Base-by-base conservation (phyloP, 2,797 vertebrate species). In the Siniperca scherzeri region DNA sequence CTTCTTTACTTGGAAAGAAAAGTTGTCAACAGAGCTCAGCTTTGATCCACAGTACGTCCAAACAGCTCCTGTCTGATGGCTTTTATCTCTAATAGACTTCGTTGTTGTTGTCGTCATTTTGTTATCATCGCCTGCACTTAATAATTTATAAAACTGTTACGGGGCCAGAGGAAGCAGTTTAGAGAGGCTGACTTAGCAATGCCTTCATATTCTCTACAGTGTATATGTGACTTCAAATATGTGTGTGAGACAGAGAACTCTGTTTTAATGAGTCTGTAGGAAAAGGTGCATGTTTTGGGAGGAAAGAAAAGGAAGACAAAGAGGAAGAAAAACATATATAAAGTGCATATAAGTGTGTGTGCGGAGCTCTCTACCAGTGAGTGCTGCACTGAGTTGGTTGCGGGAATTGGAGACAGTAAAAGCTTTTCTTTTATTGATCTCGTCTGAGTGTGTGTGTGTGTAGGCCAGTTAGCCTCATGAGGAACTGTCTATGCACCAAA, bases 351-450 rank as follows among this genome's bases (percentile, higher is more conserved):
- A 7, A 68, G 48, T 72, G 52, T 60, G 74, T n/a, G 46, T 64
- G 71, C 19, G 36, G 57, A 65, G 42, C 77, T 57, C 19, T 50
- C 59, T 30, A 52, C 1, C 17, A 80, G 66, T 64, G 78, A 87
- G 80, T 77, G 82, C 69, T 84, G 70, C 66, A 25, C 70, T 13
- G 75, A 88, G 52, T 57, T 7, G 61, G 55, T 93, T 93, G 89
- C 78, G 1, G 91, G 92, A 95, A 94, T 88, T 76, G 74, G 50
- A 83, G 80, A 70, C 80, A 7, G 56, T 94, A 91, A 94, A 93
- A 93, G 93, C 88, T 84, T 94, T 87, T 89, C 65, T 82, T 69
- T 70, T 90, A 94, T 95, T 83, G 94, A 95, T 94, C 82, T 64
- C 3, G 38, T 67, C 64, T 77, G 64, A 52, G 83, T 52, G 83